A percentile compares a stretch with the other conserved stretches of the same genome.
phyloP scores from a whole-genome alignment of 2,888 invertebrate species.

The Rhaphigaster nebulosa region DNA sequence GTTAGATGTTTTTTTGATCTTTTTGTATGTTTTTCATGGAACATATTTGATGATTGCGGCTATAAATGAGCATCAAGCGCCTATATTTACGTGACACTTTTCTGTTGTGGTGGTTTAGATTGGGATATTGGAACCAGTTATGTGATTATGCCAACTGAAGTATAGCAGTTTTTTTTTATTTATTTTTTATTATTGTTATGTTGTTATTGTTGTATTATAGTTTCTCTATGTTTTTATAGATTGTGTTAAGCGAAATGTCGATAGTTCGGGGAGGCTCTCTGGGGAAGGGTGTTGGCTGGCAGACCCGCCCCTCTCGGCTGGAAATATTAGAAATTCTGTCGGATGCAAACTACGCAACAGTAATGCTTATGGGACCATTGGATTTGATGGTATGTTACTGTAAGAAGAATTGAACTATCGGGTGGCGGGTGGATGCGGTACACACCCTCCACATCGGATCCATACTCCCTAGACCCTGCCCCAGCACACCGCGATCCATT shows the following conservation, averaged over 20 bases:
- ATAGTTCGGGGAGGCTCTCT: background rate
- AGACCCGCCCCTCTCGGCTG: background rate
- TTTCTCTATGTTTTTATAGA: background rate
- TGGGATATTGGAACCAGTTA: background rate
- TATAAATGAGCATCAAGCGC: background rate
- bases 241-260: background rate
- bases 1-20: background rate
- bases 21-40: background rate
- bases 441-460: background rate
- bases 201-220: background rate
- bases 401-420: background rate
- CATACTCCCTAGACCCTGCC: background rate
- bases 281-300: background rate
- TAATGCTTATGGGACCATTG: background rate
- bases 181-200: too few species aligned
- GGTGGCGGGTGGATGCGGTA: background rate
- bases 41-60: background rate
- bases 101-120: background rate
- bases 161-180: too few species aligned
- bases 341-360: background rate
- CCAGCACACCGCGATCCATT: background rate
- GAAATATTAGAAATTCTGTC: background rate
- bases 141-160: background rate
- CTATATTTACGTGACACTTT: background rate
- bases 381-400: background rate